A percentile compares a stretch with the other conserved stretches of the same genome.
These are phyloP conservation scores for Drosophila yooni DNA, from an alignment of 2,888 invertebrate genomes.

Conservation along the genomic window DNA sequence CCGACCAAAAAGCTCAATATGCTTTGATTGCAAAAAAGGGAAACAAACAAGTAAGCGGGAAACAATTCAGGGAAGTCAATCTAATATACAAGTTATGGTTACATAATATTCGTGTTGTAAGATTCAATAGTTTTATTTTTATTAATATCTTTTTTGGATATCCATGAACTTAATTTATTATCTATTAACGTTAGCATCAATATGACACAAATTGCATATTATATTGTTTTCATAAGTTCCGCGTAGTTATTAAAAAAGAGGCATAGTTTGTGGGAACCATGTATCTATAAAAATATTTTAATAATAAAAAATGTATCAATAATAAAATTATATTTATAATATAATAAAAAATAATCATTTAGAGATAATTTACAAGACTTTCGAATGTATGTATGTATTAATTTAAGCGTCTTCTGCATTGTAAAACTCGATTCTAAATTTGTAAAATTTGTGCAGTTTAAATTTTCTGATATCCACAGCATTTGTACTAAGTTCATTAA, in stretches of 20 bases:
- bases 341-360: not conserved
- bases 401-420: not conserved
- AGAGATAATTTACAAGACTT: not conserved
- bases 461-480: not conserved
- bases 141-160: not conserved
- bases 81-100: not conserved
- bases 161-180: not conserved
- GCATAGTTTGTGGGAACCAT: not conserved
- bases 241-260: not conserved
- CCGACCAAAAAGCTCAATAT: constrained; percentile 1
- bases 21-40: not conserved
- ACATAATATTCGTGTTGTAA: not conserved
- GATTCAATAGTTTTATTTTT: not conserved
- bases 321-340: not conserved
- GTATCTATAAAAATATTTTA: not conserved
- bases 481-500: not conserved
- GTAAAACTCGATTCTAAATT: not conserved
- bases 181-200: not conserved
- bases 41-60: not conserved
- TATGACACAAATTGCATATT: not conserved
- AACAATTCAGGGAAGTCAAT: not conserved
- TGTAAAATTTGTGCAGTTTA: not conserved
- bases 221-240: not conserved
- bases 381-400: not conserved
- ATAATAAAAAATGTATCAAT: too few relatives aligned